Percentiles rank a stretch among this genome's conserved stretches.
Conservation (phyloP, 2,888 invertebrate species). For the Drosophila paramelanica region DNA sequence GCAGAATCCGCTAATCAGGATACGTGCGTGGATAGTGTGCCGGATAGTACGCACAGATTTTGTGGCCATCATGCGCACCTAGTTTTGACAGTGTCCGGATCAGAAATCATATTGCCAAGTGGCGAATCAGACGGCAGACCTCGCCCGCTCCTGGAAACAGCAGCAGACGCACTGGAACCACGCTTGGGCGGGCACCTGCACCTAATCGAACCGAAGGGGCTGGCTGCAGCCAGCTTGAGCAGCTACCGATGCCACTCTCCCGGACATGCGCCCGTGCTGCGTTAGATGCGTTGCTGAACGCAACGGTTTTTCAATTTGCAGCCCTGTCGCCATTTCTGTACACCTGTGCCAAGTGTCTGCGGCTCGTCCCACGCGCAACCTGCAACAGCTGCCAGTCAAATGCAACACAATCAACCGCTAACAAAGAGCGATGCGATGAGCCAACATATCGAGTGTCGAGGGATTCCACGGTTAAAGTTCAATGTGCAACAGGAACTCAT, state of each 20-base stretch:
- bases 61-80: slow-evolving; percentile 28
- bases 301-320: slow-evolving; percentile 25
- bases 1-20: slow-evolving; percentile 17
- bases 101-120: slow-evolving; percentile 21
- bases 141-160: slow-evolving; percentile 21
- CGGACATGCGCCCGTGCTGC: slow-evolving; percentile 52
- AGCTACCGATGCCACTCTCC: slow-evolving; percentile 17
- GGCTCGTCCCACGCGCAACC: slow-evolving; percentile 63
- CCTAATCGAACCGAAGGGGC: slow-evolving; percentile 50
- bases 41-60: neutral
- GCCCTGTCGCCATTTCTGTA: slow-evolving; percentile 40
- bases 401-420: neutral
- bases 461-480: slow-evolving; percentile 40
- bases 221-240: slow-evolving; percentile 24
- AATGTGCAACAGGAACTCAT: slow-evolving; percentile 68
- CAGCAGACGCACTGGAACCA: slow-evolving; percentile 32
- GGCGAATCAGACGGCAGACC: neutral
- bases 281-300: slow-evolving; percentile 8
- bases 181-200: neutral
- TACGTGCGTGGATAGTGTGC: neutral
- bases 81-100: slow-evolving; percentile 27
- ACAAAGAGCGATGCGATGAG: slow-evolving; percentile 11
- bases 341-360: slow-evolving; percentile 75
- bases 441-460: slow-evolving; percentile 12
- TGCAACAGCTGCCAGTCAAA: slow-evolving; percentile 45